Evolutionary conservation across 1,140 invertebrate genomes (phyloP), one percentile per base, ranked within the genome.

Genomic region (Sminthurinus signatus): DNA sequence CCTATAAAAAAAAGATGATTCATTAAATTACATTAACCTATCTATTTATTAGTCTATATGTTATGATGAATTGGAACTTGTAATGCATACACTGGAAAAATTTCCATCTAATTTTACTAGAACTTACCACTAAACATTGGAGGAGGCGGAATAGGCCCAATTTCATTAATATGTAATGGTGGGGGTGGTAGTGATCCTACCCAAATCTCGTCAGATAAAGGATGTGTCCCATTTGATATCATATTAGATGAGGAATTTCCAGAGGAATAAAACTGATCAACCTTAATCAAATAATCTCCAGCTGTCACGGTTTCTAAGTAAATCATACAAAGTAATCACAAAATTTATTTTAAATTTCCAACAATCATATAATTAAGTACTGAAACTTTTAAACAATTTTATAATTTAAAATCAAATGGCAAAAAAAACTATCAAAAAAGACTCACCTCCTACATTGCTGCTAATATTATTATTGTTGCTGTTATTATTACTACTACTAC

Each of bases 111-210:
- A n/a, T n/a, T n/a, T n/a, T n/a, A n/a, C n/a, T n/a, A n/a, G n/a
- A n/a, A n/a, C n/a, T n/a, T 89, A 60, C 89, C 90, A 76, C 88
- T 91, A 81, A 95, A 94, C 91, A 94, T 94, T 60, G 91, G 91
- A 59, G 92, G 92, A 67, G 92, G 92, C 73, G 92, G 92, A 76
- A 95, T 95, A 46, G 90, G 91, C 36, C 92, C 91, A 75, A 95
- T 93, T 75, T 95, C 92, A 60, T 89, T 92, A 17, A 94, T 78
- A 14, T 89, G 88, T 73, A 93, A 93, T 65, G 91, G 90, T 52
- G 90, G 90, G 77, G 93, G 91, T 55, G 91, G 90, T 71, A 93
- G 80, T 36, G n/a, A n/a, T 74, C 91, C 88, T 62, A 88, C 89
- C 5, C 5, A 15, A 67, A 91, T 81, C 78, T 88, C 83, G 67